These are phyloP conservation scores for Epistrophe eligans DNA, from an alignment of 2,888 invertebrate species.

Conservation along the genomic window DNA sequence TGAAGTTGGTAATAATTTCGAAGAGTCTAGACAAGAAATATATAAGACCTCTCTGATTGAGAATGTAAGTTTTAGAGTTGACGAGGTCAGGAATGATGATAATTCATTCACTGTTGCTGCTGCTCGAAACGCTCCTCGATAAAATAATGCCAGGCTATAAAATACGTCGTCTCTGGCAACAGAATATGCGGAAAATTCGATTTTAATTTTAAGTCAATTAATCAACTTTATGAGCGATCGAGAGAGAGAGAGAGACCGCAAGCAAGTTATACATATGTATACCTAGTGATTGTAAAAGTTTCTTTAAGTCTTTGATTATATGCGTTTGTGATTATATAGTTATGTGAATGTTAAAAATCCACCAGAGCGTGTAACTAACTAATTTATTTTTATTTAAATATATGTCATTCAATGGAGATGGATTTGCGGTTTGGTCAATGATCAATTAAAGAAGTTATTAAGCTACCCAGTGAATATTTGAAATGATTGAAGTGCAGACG, in stretches of 20 bases:
- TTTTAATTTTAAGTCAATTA: constrained; percentile 66
- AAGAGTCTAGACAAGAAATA: constrained; percentile 48
- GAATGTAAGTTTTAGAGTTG: constrained; percentile 48
- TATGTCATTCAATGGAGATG: constrained; percentile 52
- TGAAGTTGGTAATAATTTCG: neutral
- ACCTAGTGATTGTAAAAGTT: no score
- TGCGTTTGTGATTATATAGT: neutral
- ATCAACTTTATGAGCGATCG: constrained; percentile 46
- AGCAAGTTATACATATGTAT: neutral
- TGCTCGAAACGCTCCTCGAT: constrained; percentile 11
- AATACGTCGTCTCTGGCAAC: constrained; percentile 39
- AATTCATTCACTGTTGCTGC: constrained; percentile 6
- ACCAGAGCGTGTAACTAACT: constrained; percentile 47
- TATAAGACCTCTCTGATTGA: constrained; percentile 21
- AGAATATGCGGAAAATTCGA: constrained; percentile 69
- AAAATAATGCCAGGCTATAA: constrained; percentile 27
- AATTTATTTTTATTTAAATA: constrained; percentile 49
- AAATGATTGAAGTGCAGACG: constrained; percentile 57
- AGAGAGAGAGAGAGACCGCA: neutral
- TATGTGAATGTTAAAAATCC: neutral
- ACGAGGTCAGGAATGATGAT: constrained; percentile 68
- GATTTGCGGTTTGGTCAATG: constrained; percentile 51
- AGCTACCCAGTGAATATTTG: constrained; percentile 36
- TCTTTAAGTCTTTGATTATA: no score
- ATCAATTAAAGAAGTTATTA: constrained; percentile 59